A percentile compares a stretch with the other conserved stretches of the same genome.
phyloP scores from a whole-genome alignment of 1,140 invertebrate genomes.

The Sweltsa coloradensis region DNA sequence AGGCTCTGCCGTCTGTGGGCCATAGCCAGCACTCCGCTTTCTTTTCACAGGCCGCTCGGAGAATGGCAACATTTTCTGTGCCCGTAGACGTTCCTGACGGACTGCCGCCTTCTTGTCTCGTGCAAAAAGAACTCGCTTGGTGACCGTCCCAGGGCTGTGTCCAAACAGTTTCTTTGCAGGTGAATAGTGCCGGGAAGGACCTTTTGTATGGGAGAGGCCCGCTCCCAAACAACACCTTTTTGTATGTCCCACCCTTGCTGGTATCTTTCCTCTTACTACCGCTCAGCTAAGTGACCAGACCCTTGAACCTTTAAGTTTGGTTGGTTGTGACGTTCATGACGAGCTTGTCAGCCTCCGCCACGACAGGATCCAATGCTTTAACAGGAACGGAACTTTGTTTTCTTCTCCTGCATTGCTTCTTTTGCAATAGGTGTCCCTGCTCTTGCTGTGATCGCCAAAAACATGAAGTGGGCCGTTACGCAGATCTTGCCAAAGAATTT shows the following conservation, averaged over 20 bases:
- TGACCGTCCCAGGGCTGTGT: not conserved
- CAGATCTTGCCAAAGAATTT: not conserved
- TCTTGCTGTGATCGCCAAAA: not conserved
- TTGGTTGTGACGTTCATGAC: not conserved
- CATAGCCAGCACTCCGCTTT: not conserved
- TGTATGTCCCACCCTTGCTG: not conserved
- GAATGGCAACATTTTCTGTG: not conserved
- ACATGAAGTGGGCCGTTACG: not conserved
- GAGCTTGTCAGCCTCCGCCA: not conserved
- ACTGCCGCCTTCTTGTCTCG: not conserved
- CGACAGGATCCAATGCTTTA: not conserved
- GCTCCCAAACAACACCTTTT: not conserved
- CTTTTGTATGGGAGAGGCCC: not conserved
- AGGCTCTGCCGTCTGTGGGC: not conserved
- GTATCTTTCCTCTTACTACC: not conserved
- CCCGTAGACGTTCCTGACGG: not conserved
- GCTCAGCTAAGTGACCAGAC: not conserved
- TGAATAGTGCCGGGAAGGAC: not conserved
- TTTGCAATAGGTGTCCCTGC: not conserved
- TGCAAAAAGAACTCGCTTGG: not conserved
- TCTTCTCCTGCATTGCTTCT: not conserved
- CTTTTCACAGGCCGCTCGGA: not conserved
- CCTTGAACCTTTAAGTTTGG: not conserved
- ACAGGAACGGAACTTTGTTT: not conserved
- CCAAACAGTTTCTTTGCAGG: not conserved